These are phyloP conservation scores for Zygothrica quintamaculata DNA, from an alignment of 2,888 invertebrate genomes.

Conservation along the genomic window DNA sequence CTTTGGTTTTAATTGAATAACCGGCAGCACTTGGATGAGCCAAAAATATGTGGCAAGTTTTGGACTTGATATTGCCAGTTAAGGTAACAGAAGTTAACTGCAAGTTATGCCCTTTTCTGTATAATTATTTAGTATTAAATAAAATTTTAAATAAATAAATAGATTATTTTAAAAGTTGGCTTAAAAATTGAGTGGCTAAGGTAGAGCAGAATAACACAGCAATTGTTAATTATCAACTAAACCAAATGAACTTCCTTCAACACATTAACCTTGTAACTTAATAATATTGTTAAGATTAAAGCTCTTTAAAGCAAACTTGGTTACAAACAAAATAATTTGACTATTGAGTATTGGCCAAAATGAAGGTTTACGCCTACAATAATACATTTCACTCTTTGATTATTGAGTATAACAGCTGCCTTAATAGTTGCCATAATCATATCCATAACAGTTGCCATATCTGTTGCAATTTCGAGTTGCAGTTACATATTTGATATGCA, in stretches of 20 bases:
- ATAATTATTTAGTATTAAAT: too few species aligned
- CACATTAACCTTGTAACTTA: too few species aligned
- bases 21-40: conserved; percentile 57
- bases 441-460: conserved; percentile 14
- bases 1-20: conserved; percentile 77
- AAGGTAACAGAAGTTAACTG: conserved; percentile 1
- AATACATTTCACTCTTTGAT: conserved; percentile 42
- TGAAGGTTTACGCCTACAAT: conserved; percentile 37
- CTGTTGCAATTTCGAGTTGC: conserved; percentile 25
- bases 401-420: background rate
- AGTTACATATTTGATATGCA: conserved; percentile 45
- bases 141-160: too few species aligned
- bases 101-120: too few species aligned
- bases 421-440: background rate
- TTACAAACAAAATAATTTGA: background rate
- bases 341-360: conserved; percentile 19
- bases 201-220: too few species aligned
- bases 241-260: too few species aligned
- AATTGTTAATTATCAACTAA: too few species aligned
- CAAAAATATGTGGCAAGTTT: conserved; percentile 67
- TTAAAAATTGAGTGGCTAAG: too few species aligned
- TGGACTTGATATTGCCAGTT: conserved; percentile 78
- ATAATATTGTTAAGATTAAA: too few species aligned
- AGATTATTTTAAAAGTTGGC: too few species aligned
- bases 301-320: background rate